Base-by-base conservation (phyloP, 2,113 vertebrate species). In the Carassius carassius region DNA sequence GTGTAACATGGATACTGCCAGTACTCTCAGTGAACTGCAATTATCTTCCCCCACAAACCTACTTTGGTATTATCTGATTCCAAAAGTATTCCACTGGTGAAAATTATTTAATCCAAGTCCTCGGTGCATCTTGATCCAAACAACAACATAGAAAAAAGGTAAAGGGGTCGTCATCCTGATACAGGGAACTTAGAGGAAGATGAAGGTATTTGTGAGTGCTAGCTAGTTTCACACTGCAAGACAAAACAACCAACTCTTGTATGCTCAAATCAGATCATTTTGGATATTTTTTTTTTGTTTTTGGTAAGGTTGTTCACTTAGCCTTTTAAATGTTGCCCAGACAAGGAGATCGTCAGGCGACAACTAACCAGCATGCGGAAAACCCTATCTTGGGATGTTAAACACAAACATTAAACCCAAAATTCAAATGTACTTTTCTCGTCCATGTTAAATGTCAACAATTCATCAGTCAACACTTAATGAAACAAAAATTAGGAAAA, bases 11-110 rank as follows among this genome's bases (percentile, higher is more conserved):
- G 87, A 90, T 87, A 83, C 87, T 89, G 88, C 89, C 91, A 90
- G 87, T 87, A 89, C 90, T 90, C 88, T 89, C 76, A 58, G 76
- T 90, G 92, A 90, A 91, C 91, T 90, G 86, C 88, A 91, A 91
- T 92, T 90, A 90, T 89, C 85, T 83, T 87, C 77, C 81, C 81
- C 82, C 86, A 74, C 86, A 90, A 89, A 88, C 88, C 88, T 87
- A 84, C 85, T 87, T 72, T 87, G 88, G 87, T 89, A 90, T 90
- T 88, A 89, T 90, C 84, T 75, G 85, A 89, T 89, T 90, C 89
- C 88, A 67, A 89, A 91, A 90, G 85, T 69, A 90, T 88, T 90
- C 83, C 41, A 78, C 86, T 86, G 84, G 86, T 85, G 81, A 90
- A 90, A 90, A 90, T 88, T 37, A 91, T 87, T 91, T 86, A 85